Conservation (phyloP, 1,140 invertebrate species). For the Adoxophyes honmai region DNA sequence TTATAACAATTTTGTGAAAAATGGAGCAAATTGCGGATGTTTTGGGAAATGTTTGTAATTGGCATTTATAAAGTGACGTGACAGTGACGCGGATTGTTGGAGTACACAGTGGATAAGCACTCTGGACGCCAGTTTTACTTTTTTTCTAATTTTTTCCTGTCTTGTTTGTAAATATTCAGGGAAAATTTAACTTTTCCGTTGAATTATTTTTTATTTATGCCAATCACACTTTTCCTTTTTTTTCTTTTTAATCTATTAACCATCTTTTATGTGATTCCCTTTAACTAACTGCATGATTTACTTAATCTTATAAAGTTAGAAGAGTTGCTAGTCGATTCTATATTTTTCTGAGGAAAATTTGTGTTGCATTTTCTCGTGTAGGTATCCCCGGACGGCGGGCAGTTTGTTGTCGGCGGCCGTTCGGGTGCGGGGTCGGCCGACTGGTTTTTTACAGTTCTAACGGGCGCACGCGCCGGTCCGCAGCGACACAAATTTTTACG, state of each 20-base stretch:
- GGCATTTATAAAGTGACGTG: conserved; percentile 73
- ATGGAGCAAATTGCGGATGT: conserved; percentile 25
- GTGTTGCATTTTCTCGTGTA: conserved; percentile 34
- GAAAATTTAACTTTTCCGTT: conserved; percentile 42
- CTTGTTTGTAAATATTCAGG: conserved; percentile 54
- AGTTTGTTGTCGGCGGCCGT: conserved; percentile 51
- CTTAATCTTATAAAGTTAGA: neutral
- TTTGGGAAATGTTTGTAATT: conserved; percentile 64
- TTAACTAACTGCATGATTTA: conserved; percentile 56
- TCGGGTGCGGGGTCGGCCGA: conserved; percentile 49
- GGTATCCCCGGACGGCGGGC: conserved; percentile 27
- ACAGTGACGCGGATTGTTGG: conserved; percentile 43
- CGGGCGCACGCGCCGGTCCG: conserved; percentile 38
- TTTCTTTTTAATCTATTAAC: conserved; percentile 30
- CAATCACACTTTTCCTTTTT: conserved; percentile 65
- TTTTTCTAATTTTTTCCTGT: conserved; percentile 28
- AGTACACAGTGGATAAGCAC: conserved; percentile 47
- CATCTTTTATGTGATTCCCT: conserved; percentile 24
- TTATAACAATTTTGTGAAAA: conserved; percentile 21
- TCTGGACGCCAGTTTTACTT: conserved; percentile 46
- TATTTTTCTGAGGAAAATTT: conserved; percentile 26
- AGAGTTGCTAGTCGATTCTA: too few relatives aligned
- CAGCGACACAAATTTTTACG: conserved; percentile 40
- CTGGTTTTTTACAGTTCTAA: conserved; percentile 73
- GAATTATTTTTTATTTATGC: conserved; percentile 63